phyloP scores from a whole-genome alignment of 2,113 vertebrate genomes.

The Cyprinodon tularosa region DNA sequence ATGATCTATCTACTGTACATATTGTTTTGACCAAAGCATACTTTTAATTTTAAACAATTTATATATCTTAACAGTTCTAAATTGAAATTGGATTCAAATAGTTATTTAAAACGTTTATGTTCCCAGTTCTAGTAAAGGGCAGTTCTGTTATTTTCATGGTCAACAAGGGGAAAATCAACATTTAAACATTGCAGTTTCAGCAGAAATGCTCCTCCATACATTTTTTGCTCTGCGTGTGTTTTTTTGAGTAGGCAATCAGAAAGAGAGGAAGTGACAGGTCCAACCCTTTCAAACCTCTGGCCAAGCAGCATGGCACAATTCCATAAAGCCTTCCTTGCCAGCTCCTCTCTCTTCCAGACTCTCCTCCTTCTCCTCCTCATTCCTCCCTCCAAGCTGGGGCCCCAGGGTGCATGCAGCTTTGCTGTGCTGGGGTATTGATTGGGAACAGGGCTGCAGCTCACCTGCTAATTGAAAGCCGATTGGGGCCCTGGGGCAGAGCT shows the following conservation, averaged over 20 bases:
- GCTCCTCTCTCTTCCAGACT: slow-evolving; percentile 23
- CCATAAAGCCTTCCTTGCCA: slow-evolving; percentile 53
- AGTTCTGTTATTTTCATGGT: slow-evolving; percentile 4
- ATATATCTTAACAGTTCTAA: not conserved
- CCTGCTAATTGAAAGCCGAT: slow-evolving; percentile 84
- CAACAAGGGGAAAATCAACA: slow-evolving; percentile 6
- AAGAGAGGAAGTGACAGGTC: slow-evolving; percentile 54
- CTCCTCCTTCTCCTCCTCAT: slow-evolving; percentile 12
- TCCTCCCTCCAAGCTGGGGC: slow-evolving; percentile 56
- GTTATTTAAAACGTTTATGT: slow-evolving; percentile 19
- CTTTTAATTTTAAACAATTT: not conserved
- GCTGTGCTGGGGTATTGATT: slow-evolving; percentile 77
- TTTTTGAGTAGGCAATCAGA: slow-evolving; percentile 7
- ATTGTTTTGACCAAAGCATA: not conserved
- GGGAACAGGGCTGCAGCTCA: slow-evolving; percentile 76
- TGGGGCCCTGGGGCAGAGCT: slow-evolving; percentile 75
- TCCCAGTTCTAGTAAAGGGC: slow-evolving; percentile 1
- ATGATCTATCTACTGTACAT: not conserved
- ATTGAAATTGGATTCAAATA: not conserved
- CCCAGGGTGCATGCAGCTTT: slow-evolving; percentile 64
- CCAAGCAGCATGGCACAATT: slow-evolving; percentile 50
- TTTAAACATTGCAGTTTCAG: slow-evolving; percentile 19
- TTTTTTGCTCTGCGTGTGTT: slow-evolving; percentile 6
- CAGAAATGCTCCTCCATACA: slow-evolving; percentile 10
- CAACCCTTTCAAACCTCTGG: slow-evolving; percentile 52